Conservation (phyloP, 2,888 invertebrate species). For the Callyntrura guangdongensis region DNA sequence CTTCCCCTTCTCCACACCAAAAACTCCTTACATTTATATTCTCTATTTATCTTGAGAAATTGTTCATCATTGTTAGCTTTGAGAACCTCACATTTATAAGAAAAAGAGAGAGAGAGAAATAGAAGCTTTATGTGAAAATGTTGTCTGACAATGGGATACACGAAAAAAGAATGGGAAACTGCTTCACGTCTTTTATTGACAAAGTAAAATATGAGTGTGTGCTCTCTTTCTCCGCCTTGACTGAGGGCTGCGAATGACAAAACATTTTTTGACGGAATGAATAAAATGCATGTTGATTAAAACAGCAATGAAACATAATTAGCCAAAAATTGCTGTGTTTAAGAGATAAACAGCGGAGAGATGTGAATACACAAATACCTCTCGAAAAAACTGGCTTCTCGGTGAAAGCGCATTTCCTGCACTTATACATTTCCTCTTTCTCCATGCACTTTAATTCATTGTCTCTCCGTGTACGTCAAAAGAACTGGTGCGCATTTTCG, state of each 20-base stretch:
- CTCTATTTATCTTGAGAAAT: conserved; percentile 7
- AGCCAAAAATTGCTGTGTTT: conserved; percentile 31
- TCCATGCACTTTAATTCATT: conserved; percentile 1
- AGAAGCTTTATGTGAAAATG: not conserved
- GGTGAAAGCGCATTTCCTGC: conserved; percentile 65
- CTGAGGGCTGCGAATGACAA: not conserved
- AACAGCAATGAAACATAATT: conserved; percentile 37
- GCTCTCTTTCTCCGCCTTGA: not conserved
- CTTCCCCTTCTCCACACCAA: conserved; percentile 36
- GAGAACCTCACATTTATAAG: conserved; percentile 4
- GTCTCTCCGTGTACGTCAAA: not conserved
- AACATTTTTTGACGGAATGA: not conserved
- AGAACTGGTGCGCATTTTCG: not conserved
- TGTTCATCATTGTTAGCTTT: not conserved
- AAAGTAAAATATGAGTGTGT: not conserved
- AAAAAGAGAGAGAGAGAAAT: too few species aligned
- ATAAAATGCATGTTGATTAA: conserved; percentile 11
- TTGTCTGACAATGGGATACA: not conserved
- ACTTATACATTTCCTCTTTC: not conserved
- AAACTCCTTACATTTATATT: conserved; percentile 10
- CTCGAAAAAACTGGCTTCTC: not conserved
- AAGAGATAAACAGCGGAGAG: conserved; percentile 3
- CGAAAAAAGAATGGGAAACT: not conserved
- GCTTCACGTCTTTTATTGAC: not conserved
- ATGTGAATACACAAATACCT: conserved; percentile 16